Conservation (phyloP, 37 sponge, comb jelly and placozoan genomes). For the Axinella damicornis region DNA sequence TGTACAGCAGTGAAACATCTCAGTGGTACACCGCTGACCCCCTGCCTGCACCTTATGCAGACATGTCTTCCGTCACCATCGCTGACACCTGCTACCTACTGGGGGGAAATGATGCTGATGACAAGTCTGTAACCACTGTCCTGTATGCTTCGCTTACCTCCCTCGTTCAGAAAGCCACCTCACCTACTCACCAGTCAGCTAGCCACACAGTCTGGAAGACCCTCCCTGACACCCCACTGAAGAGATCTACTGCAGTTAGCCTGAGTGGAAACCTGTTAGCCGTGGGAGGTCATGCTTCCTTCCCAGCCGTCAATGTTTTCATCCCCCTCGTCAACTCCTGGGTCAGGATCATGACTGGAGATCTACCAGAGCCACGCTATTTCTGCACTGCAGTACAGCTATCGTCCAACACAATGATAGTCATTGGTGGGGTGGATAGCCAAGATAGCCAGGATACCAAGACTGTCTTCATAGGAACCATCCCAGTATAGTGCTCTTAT, state of each 20-base stretch:
- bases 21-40: background rate
- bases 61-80: background rate
- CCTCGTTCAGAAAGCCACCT: too few species aligned
- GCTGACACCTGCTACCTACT: constrained; percentile 9
- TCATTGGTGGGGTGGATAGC: too few species aligned
- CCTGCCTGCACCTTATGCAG: constrained; percentile 15
- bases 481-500: too few species aligned
- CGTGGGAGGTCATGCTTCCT: constrained; percentile 43
- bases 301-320: constrained; percentile 41
- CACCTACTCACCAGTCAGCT: too few species aligned
- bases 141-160: too few species aligned
- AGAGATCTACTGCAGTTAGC: constrained; percentile 11
- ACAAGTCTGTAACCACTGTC: too few species aligned
- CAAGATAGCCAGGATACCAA: too few species aligned
- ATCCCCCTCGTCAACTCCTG: constrained; percentile 50
- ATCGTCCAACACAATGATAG: too few species aligned
- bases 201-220: constrained; percentile 2
- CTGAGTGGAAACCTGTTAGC: constrained; percentile 28
- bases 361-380: too few species aligned
- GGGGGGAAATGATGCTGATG: background rate
- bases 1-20: background rate
- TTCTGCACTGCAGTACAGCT: too few species aligned
- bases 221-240: constrained; percentile 35
- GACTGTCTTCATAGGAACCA: too few species aligned
- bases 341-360: constrained; percentile 13